Conservation (phyloP, 2,797 vertebrate species). For the Gallinago stenura region DNA sequence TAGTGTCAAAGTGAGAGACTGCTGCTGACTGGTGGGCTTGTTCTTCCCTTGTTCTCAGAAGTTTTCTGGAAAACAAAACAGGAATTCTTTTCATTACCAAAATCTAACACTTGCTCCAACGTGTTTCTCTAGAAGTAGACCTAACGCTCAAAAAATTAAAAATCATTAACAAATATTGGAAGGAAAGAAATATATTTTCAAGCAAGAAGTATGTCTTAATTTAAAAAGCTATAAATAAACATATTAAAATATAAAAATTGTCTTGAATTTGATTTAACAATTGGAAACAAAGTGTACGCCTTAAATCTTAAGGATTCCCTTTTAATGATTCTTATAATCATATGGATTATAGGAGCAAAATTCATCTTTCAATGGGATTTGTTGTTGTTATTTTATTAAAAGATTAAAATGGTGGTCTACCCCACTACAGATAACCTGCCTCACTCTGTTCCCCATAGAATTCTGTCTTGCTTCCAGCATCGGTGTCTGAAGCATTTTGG, state of each 20-base stretch:
- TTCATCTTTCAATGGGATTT: not conserved
- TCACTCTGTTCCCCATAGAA: fast-evolving
- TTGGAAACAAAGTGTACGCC: not conserved
- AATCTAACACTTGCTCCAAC: not conserved
- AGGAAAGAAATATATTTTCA: not conserved
- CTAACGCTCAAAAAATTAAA: not conserved
- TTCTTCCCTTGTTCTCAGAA: not conserved
- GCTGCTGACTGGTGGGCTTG: not conserved
- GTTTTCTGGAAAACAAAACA: not conserved
- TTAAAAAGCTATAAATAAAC: not conserved
- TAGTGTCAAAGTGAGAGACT: not conserved
- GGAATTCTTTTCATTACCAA: not conserved
- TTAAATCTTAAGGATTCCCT: not conserved
- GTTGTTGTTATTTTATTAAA: not conserved
- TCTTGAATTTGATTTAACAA: not conserved
- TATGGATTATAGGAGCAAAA: not conserved
- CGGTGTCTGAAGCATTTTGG: not conserved
- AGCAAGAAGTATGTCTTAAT: not conserved
- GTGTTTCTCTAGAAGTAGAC: not conserved
- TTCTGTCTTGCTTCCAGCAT: not conserved
- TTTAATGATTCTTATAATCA: not conserved
- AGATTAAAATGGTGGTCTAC: not conserved
- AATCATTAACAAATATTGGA: not conserved
- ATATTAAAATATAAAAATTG: not conserved
- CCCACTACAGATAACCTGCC: not conserved